Base-by-base conservation (phyloP, 2,888 invertebrate species). In the Dasypolia templi region DNA sequence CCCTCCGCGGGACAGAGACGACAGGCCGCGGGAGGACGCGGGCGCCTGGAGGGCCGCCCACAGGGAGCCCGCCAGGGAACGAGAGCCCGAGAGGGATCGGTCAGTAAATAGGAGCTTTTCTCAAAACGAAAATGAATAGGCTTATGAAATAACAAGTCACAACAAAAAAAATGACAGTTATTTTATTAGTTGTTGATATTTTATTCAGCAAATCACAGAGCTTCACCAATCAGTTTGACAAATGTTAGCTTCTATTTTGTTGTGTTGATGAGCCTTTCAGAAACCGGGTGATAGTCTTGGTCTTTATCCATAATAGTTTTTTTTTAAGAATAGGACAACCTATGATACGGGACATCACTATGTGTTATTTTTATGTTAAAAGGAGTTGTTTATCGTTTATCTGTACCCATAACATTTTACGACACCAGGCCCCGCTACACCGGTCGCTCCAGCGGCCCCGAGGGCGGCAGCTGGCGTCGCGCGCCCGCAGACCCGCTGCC, bases 371-470 rank as follows among this genome's bases (percentile, higher is more conserved):
- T 51, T 3, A 4, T 26, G 26, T 17, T 55, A 26, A 26, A 17
- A 26, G 3, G 26, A 17, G 55, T 0, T 55, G 17, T 26, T n/a
- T 51, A n/a, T 49, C n/a, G 0, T 11, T 26, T 26, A 26, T 17
- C 7, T 55, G 17, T 55, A 26, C 17, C n/a, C n/a, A n/a, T n/a
- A n/a, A n/a, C n/a, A n/a, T n/a, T n/a, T n/a, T n/a, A n/a, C n/a
- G n/a, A 2, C 22, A 0, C 0, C 89, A 95, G 95, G 73, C 87
- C 93, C 1, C 92, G 93, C 22, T 96, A 96, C 88, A 91, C 81
- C 19, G 96, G 96, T 0, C 94, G 96, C 14, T 93, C 95, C 3
- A 95, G 95, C 76, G 95, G 95, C 0, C 93, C 94, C 0, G 92
- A 92, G 70, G 86, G 91, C 67, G 93, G 92, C 86, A 94, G 94